These are phyloP conservation scores for Callipepla californica DNA, from an alignment of 2,113 vertebrate genomes.

Conservation along the genomic window DNA sequence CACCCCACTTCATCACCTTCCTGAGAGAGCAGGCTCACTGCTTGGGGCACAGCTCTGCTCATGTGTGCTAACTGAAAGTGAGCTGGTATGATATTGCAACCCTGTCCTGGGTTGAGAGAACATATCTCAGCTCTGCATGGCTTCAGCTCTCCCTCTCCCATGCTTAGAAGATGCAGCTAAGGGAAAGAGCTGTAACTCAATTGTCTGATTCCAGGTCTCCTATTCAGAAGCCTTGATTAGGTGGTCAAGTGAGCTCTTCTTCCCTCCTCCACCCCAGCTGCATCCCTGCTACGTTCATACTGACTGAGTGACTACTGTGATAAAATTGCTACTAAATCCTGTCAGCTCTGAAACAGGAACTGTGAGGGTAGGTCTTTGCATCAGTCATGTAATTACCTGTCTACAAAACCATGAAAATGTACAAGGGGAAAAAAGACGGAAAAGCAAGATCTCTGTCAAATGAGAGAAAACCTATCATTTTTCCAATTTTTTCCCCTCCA, in stretches of 20 bases:
- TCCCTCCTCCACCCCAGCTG: not conserved
- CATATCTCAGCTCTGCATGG: not conserved
- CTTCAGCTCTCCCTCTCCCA: not conserved
- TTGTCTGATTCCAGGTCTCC: not conserved
- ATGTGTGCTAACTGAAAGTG: not conserved
- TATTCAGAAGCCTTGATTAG: fast-evolving
- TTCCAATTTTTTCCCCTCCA: not conserved
- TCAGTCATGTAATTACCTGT: slow-evolving; percentile 68
- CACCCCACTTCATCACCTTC: not conserved
- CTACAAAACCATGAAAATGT: slow-evolving; percentile 37
- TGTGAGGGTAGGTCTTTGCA: slow-evolving; percentile 12
- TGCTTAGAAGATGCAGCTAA: not conserved
- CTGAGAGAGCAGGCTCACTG: not conserved
- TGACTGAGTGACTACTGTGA: slow-evolving; percentile 3
- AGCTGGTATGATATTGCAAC: not conserved
- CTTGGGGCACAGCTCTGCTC: not conserved
- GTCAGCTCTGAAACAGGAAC: slow-evolving; percentile 29
- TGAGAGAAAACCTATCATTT: slow-evolving; percentile 47
- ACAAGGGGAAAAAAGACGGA: not conserved
- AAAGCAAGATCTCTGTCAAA: slow-evolving; percentile 46
- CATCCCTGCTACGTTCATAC: not conserved
- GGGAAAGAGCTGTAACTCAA: not conserved
- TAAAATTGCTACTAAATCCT: slow-evolving; percentile 12
- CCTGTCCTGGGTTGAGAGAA: not conserved
- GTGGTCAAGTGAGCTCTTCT: not conserved